phyloP scores from a whole-genome alignment of 2,113 vertebrate genomes.

The Manacus vitellinus region DNA sequence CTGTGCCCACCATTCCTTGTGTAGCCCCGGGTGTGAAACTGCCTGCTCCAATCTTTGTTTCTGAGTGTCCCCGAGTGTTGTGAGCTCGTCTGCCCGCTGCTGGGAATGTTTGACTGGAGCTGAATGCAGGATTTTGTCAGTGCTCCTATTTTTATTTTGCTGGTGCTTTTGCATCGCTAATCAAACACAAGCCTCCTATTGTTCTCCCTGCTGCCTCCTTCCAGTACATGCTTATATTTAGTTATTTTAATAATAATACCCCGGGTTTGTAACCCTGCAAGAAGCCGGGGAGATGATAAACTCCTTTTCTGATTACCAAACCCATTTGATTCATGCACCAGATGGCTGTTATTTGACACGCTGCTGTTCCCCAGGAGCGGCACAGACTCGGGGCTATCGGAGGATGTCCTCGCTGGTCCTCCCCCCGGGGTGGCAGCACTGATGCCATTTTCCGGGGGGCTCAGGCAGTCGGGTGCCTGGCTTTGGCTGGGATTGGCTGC shows the following conservation, averaged over 20 bases:
- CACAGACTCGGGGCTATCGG: background rate
- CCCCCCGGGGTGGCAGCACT: background rate
- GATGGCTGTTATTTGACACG: constrained; percentile 11
- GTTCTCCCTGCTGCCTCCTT: constrained; percentile 28
- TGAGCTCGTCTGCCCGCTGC: background rate
- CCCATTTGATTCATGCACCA: background rate
- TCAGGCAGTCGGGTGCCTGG: constrained; percentile 18
- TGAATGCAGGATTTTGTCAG: background rate
- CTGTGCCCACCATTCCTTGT: accelerated
- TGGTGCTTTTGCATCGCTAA: constrained; percentile 19
- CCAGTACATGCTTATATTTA: background rate
- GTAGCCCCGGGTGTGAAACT: background rate
- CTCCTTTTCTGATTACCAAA: background rate
- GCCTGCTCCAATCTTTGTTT: background rate
- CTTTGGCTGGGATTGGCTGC: constrained; percentile 47
- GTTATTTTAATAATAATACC: background rate
- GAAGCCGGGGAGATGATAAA: background rate
- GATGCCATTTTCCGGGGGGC: background rate
- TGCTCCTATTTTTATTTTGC: constrained; percentile 19
- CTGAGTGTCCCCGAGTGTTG: background rate
- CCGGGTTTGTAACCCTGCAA: background rate
- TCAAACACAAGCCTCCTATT: constrained; percentile 26
- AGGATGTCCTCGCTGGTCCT: background rate
- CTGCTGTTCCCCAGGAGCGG: background rate
- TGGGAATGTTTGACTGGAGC: background rate